These are phyloP conservation scores for Epinotia nisella DNA, from an alignment of 2,888 invertebrate species.

Conservation along the genomic window DNA sequence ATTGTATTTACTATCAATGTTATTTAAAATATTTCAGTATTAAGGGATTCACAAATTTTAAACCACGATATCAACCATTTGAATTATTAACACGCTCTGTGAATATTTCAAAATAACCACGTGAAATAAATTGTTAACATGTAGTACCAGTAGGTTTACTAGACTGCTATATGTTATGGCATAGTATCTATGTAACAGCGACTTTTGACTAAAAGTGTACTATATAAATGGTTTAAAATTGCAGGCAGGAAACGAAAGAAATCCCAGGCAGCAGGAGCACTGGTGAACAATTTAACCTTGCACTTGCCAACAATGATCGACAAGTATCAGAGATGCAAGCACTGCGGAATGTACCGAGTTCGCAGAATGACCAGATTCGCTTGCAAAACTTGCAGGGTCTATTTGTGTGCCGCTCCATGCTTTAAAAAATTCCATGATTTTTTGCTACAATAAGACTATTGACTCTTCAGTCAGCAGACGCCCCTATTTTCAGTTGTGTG, in stretches of 20 bases:
- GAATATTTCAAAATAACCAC: no score
- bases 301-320: constrained; percentile 3
- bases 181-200: not conserved
- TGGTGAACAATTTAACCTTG: not conserved
- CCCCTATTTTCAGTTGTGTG: no score
- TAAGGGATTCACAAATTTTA: no score
- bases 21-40: no score
- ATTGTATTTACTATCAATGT: no score
- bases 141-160: no score
- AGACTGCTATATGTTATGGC: not conserved
- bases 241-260: constrained; percentile 2
- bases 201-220: not conserved
- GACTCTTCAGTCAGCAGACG: not conserved
- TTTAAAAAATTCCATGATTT: not conserved
- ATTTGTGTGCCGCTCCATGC: constrained; percentile 6
- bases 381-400: not conserved
- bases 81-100: no score
- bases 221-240: constrained; percentile 8
- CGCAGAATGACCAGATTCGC: constrained; percentile 13
- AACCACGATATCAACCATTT: no score
- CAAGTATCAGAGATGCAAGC: constrained; percentile 11
- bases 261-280: not conserved
- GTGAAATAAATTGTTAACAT: no score
- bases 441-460: not conserved
- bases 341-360: not conserved